Evolutionary conservation across 2,113 vertebrate species (phyloP), one percentile per base, ranked within the genome.

Genomic region (Columba janthina): DNA sequence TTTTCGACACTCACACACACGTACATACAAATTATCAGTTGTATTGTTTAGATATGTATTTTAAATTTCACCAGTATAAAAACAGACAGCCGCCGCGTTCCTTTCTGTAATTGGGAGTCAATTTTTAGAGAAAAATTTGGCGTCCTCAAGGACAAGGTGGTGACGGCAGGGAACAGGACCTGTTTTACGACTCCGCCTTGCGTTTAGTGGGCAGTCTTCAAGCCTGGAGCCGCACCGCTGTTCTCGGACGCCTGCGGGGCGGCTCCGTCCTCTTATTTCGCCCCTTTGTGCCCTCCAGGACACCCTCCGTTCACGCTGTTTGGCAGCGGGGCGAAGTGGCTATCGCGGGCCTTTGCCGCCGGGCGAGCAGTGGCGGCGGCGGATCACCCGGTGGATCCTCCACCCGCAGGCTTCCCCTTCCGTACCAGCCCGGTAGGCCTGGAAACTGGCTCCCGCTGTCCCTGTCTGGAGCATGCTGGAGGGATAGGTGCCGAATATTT

Each of bases 211-310:
- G 24, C 42, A 42, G 42, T 13, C 42, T 42, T 42, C 20, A 12
- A 56, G 61, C 28, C 69, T 5, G 36, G 9, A 62, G 5, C 26
- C 6, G 3, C 54, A 6, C 8, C 14, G 24, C 70, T 16, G 42
- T 17, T 44, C 42, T 44, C 42, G 42, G 42, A 17, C 42, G 15
- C 42, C 42, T 44, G 42, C 42, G 42, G 42, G 15, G 16, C 42
- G 16, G 42, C 42, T 32, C 25, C 12, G 9, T 58, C 7, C 22
- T 10, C n/a, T 14, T 3, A 5, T 11, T 44, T 44, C 54, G 5
- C 4, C 6, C 9, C 51, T 46, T 14, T 2, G 6, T 20, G 40
- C 7, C 2, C 19, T 3, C n/a, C n/a, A 1, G 28, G 11, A 44
- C 71, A 1, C 26, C 11, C 10, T 12, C 60, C 16, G 2, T 14